Percentiles rank a stretch among this genome's conserved stretches.
These are phyloP conservation scores for Antheraea pernyi DNA, from an alignment of 1,140 invertebrate genomes.

Conservation along the genomic window DNA sequence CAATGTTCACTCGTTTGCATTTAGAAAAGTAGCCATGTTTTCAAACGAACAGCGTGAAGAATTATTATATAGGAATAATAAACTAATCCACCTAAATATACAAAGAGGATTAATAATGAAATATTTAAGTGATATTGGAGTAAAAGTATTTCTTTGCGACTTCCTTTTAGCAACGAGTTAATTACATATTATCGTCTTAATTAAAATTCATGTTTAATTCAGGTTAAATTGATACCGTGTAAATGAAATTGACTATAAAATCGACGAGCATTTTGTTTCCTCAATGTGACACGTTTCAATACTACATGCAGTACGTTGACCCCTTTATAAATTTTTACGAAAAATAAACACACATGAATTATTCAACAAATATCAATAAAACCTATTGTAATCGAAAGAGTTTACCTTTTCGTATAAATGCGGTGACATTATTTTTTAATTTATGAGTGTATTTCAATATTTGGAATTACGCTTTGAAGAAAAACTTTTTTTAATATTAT, in stretches of 20 bases:
- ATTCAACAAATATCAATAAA: constrained; percentile 6
- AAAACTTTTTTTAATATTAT: background rate
- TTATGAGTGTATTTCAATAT: background rate
- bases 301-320: constrained; percentile 3
- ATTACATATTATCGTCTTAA: background rate
- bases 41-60: constrained; percentile 18
- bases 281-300: constrained; percentile 16
- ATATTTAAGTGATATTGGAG: background rate
- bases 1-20: constrained; percentile 28
- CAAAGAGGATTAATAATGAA: no score
- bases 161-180: background rate
- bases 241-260: background rate
- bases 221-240: constrained; percentile 1
- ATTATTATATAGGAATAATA: background rate
- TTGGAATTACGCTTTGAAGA: background rate
- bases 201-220: constrained; percentile 6
- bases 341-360: constrained; percentile 13
- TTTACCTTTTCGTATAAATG: constrained; percentile 3
- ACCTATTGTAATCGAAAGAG: constrained; percentile 6
- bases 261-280: constrained; percentile 8
- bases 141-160: background rate
- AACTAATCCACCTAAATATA: no score
- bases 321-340: background rate
- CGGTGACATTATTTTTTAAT: background rate
- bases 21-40: constrained; percentile 19